Base-by-base conservation (phyloP, 2,113 vertebrate genomes). In the Clarias macrocephalus region DNA sequence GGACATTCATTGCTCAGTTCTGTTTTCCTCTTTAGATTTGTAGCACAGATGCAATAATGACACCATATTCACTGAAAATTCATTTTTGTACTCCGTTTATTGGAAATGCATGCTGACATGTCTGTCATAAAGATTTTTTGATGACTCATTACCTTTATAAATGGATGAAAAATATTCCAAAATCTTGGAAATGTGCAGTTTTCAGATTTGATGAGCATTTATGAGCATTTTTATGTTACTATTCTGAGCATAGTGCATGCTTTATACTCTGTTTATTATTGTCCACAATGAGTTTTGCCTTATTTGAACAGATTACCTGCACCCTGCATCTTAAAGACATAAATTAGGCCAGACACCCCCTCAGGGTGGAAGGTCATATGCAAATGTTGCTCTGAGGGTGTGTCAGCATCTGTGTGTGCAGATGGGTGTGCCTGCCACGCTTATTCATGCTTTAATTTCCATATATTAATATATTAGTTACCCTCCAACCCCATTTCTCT, bases 381-480 rank as follows among this genome's bases (percentile, higher is more conserved):
- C 80, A 89, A 83, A 89, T 85, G 8, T 33, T 86, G 72, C 72
- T 52, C 54, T 68, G 88, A 86, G 81, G 80, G 88, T 79, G 88
- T 83, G 88, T 83, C 81, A 79, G 85, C 84, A 86, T 89, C 85
- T 89, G 88, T 83, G 80, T 83, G 80, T 68, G 84, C 85, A 86
- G 80, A 89, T 89, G 86, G 86, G 88, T 86, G 85, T 86, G 84
- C 68, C 88, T 89, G 88, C 88, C 85, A 89, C 80, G 63, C 84
- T 83, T 89, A 82, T 86, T 85, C 82, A 62, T 83, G 88, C 62
- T 70, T 89, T 80, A 19, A 89, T 89, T 89, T 86, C 88, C 88
- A 89, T 89, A 86, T 70, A 88, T 88, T 81, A 88, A 85, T 88
- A 88, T 85, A 89, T 89, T 80, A 89, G 81, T 86, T 81, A 66